Percentiles rank a stretch among this genome's conserved stretches.
These are phyloP conservation scores for Orchesella cincta DNA, from an alignment of 1,140 invertebrate genomes.

Conservation along the genomic window DNA sequence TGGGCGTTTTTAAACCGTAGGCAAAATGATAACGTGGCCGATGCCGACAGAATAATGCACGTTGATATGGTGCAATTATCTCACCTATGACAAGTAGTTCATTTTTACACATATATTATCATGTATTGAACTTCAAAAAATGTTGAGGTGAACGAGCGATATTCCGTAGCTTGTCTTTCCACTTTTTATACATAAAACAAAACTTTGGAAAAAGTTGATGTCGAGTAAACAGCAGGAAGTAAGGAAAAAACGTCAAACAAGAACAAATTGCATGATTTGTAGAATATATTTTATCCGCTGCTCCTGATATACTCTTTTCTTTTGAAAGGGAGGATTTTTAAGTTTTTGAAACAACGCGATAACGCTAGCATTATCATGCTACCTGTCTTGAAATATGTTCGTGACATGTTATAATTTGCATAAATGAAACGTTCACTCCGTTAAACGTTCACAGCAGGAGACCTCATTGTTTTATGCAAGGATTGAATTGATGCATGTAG, in stretches of 20 bases:
- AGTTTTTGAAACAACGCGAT: not conserved
- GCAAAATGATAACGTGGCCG: too few relatives aligned
- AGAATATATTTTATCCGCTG: too few relatives aligned
- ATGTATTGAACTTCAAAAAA: constrained; percentile 2
- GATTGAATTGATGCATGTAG: not conserved
- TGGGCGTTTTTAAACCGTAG: too few relatives aligned
- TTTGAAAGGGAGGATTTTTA: too few relatives aligned
- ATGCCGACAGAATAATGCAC: too few relatives aligned
- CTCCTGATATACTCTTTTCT: too few relatives aligned
- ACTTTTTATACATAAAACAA: constrained; percentile 5
- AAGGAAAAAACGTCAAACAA: not conserved
- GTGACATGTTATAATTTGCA: constrained; percentile 18
- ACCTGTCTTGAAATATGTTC: constrained; percentile 24
- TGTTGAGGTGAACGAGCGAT: not conserved
- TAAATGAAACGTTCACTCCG: not conserved
- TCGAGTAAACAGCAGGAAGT: constrained; percentile 18
- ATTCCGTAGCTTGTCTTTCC: not conserved
- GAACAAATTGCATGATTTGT: constrained; percentile 26
- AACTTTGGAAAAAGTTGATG: not conserved
- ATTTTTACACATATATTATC: too few relatives aligned
- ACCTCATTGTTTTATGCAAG: too few relatives aligned
- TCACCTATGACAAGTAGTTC: too few relatives aligned
- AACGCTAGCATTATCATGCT: constrained; percentile 9
- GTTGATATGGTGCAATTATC: too few relatives aligned
- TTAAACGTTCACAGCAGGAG: not conserved